phyloP scores from a whole-genome alignment of 1,140 invertebrate genomes.

The Sarcophaga bullata region DNA sequence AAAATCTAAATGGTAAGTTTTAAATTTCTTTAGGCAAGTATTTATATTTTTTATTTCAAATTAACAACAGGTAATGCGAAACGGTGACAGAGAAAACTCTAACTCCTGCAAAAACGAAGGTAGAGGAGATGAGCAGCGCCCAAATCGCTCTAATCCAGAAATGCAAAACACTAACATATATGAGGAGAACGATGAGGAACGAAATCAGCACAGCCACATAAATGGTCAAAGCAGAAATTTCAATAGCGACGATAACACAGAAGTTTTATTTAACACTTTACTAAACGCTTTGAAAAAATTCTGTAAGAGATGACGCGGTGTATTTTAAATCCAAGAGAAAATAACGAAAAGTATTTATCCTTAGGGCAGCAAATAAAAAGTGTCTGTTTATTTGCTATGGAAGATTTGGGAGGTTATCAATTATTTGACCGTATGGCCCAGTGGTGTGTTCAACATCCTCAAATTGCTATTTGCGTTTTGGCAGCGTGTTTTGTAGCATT shows the following conservation, averaged over 20 bases:
- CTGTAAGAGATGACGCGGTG: slow-evolving; percentile 10
- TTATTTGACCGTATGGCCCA: slow-evolving; percentile 48
- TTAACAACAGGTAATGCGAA: too few species aligned
- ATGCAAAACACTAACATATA: too few species aligned
- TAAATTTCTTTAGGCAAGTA: too few species aligned
- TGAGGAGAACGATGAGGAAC: background rate
- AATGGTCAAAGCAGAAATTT: background rate
- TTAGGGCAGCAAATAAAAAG: slow-evolving; percentile 50
- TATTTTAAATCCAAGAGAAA: too few species aligned
- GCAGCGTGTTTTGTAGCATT: slow-evolving; percentile 52
- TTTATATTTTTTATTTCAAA: too few species aligned
- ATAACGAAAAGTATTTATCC: background rate
- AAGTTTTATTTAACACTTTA: slow-evolving; percentile 31
- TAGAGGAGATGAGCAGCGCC: too few species aligned
- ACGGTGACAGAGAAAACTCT: too few species aligned
- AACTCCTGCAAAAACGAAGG: too few species aligned
- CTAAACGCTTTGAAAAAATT: slow-evolving; percentile 34
- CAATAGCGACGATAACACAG: background rate
- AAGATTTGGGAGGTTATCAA: slow-evolving; percentile 57
- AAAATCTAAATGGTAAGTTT: too few species aligned
- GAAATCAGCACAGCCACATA: background rate
- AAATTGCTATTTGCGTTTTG: slow-evolving; percentile 54
- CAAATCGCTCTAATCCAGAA: too few species aligned
- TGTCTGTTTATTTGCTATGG: slow-evolving; percentile 46
- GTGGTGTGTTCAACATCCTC: slow-evolving; percentile 57